Evolutionary conservation across 2,113 vertebrate genomes (phyloP).

Genomic region (Cheilinus undulatus): DNA sequence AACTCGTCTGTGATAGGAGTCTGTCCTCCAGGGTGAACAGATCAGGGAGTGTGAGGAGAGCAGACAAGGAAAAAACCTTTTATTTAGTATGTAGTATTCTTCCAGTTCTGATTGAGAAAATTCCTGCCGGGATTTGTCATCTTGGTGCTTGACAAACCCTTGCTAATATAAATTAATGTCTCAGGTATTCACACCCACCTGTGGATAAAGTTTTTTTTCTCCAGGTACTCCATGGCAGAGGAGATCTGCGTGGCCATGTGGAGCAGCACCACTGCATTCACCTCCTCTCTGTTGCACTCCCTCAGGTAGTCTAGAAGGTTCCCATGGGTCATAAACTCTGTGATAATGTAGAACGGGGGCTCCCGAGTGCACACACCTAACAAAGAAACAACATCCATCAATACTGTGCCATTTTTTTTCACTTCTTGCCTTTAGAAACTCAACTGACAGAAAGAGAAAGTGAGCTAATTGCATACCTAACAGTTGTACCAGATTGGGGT

Average conservation of each 20-base stretch:
- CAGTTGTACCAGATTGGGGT: constrained; percentile 96
- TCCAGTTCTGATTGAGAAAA: not conserved
- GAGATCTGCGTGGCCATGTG: constrained; percentile 99
- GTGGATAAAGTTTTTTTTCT: constrained; percentile 99
- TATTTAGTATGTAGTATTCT: not conserved
- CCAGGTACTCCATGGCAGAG: constrained; percentile 98
- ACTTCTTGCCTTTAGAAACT: not conserved
- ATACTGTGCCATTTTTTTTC: not conserved
- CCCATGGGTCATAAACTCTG: constrained; percentile 98
- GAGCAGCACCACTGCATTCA: constrained; percentile 96
- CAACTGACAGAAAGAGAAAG: no score
- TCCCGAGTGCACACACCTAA: constrained; percentile 98
- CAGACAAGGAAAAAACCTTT: not conserved
- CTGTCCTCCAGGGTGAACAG: constrained; percentile 6
- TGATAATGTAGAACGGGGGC: constrained; percentile 98
- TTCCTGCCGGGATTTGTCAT: no score
- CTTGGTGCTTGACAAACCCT: no score
- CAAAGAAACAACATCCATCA: not conserved
- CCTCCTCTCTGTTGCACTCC: constrained; percentile 96
- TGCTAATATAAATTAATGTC: no score
- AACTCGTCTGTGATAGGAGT: constrained; percentile 16
- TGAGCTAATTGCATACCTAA: constrained; percentile 91
- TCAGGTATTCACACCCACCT: constrained; percentile 87
- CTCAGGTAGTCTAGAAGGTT: constrained; percentile 97
- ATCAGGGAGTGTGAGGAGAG: not conserved